Base-by-base conservation (phyloP, 2,888 invertebrate species). In the Glaucopsyche alexis region DNA sequence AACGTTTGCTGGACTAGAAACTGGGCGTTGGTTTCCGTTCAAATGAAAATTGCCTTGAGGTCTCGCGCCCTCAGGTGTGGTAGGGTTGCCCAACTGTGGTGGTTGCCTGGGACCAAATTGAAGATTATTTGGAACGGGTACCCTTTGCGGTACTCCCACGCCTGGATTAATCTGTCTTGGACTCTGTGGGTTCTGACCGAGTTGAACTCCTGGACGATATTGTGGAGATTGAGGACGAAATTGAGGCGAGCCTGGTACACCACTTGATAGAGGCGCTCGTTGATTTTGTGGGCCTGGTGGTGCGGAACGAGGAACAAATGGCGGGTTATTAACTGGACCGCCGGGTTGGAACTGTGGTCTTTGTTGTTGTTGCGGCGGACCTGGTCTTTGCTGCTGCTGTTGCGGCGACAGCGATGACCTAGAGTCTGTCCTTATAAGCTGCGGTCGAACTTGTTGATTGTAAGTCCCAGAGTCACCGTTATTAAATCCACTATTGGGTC, bases 101-200 rank as follows among this genome's bases (percentile, higher is more conserved):
- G 89, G 89, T 77, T 92, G 93, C 78, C 94, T 86, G 9, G 94
- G 94, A 72, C 92, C 94, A 77, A 92, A 92, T 80, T 92, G 92
- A 55, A 93, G 82, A 78, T 88, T 91, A 76, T 87, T 91, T 55
- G 94, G 94, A 71, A 90, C 90, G 77, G 89, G 88, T 78, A 89
- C 88, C 79, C 94, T 87, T 79, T 88, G 89, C 19, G 83, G 83
- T 55, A 84, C 84, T 75, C 87, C 90, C 19, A 81, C 77, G 69
- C 87, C 87, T 65, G 86, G 84, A 74, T 87, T 89, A 49, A 83
- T 74, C 29, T 87, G 87, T 76, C 89, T 84, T 11, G 83, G 85
- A 40, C 86, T 88, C 80, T 85, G 87, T 74, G 87, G 89, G 65
- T 86, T 85, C 70, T 83, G 83, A 78, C 87, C 85, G 14, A 90